Evolutionary conservation across 2,797 vertebrate genomes (phyloP).

Genomic region (Taenioides sp.): DNA sequence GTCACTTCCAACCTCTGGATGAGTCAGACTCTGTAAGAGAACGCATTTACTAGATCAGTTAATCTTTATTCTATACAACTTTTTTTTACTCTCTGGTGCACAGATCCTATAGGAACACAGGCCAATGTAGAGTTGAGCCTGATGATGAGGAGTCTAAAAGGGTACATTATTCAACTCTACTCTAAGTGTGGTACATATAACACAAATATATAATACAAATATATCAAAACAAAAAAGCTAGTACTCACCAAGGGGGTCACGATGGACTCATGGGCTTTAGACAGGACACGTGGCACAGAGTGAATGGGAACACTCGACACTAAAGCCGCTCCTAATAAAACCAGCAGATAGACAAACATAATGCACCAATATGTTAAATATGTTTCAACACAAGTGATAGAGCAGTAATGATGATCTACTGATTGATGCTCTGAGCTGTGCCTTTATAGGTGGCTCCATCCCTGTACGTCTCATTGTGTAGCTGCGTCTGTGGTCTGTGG

Average conservation of each 20-base stretch:
- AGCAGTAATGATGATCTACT: background rate
- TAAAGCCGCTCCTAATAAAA: conserved; percentile 38
- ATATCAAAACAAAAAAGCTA: background rate
- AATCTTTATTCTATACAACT: background rate
- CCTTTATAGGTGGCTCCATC: conserved; percentile 46
- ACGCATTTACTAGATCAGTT: background rate
- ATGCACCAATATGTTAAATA: background rate
- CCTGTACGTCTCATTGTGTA: conserved; percentile 2
- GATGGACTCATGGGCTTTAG: background rate
- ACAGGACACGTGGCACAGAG: fast-evolving
- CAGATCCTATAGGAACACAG: too few relatives aligned
- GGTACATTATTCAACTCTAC: too few relatives aligned
- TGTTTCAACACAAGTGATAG: background rate
- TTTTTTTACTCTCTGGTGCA: background rate
- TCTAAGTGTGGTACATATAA: background rate
- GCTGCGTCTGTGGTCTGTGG: conserved; percentile 66
- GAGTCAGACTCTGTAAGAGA: conserved; percentile 41
- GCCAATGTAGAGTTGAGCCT: background rate
- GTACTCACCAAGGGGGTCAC: conserved; percentile 54
- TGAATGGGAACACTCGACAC: background rate
- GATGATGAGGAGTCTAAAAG: too few relatives aligned
- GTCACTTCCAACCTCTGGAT: background rate
- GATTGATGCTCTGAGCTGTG: conserved; percentile 37
- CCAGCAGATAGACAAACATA: conserved; percentile 52
- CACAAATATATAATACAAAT: background rate